Conservation (phyloP, 2,888 invertebrate species). For the Oscheius onirici region DNA sequence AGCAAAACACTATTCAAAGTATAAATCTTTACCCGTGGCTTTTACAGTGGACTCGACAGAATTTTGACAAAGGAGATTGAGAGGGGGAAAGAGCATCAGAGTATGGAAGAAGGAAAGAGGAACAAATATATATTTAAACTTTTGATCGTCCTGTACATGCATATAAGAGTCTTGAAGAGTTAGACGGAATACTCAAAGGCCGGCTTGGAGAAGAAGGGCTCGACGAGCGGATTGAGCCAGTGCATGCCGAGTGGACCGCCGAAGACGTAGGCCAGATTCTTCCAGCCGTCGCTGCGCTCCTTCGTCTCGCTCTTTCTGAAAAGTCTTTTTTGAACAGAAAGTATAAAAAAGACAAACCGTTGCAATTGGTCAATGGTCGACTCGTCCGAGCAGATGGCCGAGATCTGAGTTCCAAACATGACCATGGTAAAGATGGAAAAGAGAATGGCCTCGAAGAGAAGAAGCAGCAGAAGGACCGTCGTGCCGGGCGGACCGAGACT, state of each 20-base stretch:
- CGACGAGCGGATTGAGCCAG: constrained; percentile 94
- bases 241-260: constrained; percentile 88
- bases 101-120: too few relatives aligned
- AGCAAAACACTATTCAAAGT: too few relatives aligned
- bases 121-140: too few relatives aligned
- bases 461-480: constrained; percentile 85
- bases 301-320: constrained; percentile 34
- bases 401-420: constrained; percentile 92
- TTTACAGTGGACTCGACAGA: too few relatives aligned
- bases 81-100: too few relatives aligned
- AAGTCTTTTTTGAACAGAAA: not conserved
- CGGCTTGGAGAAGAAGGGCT: constrained; percentile 78
- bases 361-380: constrained; percentile 77
- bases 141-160: too few relatives aligned
- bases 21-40: too few relatives aligned
- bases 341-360: constrained; percentile 29
- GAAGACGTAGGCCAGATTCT: constrained; percentile 81
- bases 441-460: constrained; percentile 91
- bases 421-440: constrained; percentile 97
- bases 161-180: constrained; percentile 53
- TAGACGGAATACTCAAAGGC: constrained; percentile 87
- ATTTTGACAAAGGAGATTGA: too few relatives aligned
- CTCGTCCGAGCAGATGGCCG: constrained; percentile 97
- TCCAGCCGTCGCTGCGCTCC: constrained; percentile 46
- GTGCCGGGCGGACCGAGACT: constrained; percentile 94